Evolutionary conservation across 1,140 invertebrate species (phyloP).

Genomic region (Sinella curviseta): DNA sequence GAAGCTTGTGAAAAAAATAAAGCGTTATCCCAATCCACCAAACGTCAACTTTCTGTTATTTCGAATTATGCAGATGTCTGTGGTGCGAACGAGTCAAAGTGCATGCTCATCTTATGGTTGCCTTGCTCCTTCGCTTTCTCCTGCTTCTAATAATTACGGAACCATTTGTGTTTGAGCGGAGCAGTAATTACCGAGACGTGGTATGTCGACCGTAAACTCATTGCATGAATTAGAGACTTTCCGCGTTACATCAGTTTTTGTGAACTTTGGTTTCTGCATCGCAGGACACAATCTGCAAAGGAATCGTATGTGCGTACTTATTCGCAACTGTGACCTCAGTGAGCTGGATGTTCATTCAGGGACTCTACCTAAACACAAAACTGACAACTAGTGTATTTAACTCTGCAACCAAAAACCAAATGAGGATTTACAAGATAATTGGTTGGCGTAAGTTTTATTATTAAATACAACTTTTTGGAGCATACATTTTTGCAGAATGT

Average conservation of each 20-base stretch:
- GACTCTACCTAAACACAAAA: conserved; percentile 52
- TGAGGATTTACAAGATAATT: not conserved
- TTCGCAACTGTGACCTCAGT: conserved; percentile 59
- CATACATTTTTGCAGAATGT: no score
- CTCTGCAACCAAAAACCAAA: not conserved
- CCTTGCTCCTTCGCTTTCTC: conserved; percentile 56
- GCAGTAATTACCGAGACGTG: conserved; percentile 45
- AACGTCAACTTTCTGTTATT: not conserved
- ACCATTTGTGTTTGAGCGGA: conserved; percentile 48
- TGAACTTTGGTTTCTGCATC: conserved; percentile 37
- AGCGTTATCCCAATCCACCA: not conserved
- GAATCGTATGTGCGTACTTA: conserved; percentile 55
- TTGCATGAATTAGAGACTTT: not conserved
- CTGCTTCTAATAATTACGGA: conserved; percentile 56
- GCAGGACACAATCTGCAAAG: conserved; percentile 59
- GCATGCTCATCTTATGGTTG: conserved; percentile 58
- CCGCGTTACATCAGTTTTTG: not conserved
- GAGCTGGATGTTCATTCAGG: conserved; percentile 64
- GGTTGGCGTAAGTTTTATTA: not conserved
- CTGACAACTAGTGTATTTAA: not conserved
- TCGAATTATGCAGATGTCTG: conserved; percentile 54
- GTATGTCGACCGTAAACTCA: conserved; percentile 39
- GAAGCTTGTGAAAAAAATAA: not conserved
- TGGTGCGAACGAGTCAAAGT: conserved; percentile 59
- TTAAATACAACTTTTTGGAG: no score